These are phyloP conservation scores for Pampus argenteus DNA, from an alignment of 2,797 vertebrate genomes.

Conservation along the genomic window DNA sequence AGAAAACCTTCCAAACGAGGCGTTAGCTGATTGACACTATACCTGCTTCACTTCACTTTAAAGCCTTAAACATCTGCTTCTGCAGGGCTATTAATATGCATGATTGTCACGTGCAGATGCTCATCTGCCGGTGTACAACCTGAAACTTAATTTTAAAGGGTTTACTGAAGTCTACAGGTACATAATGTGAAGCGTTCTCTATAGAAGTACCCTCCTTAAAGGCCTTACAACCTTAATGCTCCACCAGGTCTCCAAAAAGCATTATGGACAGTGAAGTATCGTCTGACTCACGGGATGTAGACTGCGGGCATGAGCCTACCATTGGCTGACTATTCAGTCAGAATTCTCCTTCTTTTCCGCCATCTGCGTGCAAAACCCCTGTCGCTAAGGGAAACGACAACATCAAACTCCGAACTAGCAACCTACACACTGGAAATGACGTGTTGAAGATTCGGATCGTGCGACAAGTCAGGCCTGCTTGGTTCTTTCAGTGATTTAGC, in stretches of 20 bases:
- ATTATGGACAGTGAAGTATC: slow-evolving; percentile 11
- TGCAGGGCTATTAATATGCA: slow-evolving; percentile 18
- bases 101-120: background rate
- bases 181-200: background rate
- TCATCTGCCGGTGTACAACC: background rate
- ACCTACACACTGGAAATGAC: too few species aligned
- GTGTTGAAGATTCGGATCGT: too few species aligned
- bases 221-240: background rate
- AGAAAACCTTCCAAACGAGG: background rate
- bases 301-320: too few species aligned
- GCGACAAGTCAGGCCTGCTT: too few species aligned
- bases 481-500: too few species aligned
- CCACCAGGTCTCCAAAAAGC: background rate
- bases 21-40: background rate
- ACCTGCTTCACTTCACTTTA: background rate
- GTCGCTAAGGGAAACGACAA: too few species aligned
- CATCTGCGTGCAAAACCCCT: too few species aligned
- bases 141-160: background rate
- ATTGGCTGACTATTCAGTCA: too few species aligned
- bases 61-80: slow-evolving; percentile 8
- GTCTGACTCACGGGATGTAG: too few species aligned
- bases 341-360: too few species aligned
- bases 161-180: background rate
- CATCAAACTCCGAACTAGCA: too few species aligned
- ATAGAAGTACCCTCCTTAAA: background rate